These are phyloP conservation scores for Andrena dorsata DNA, from an alignment of 2,888 invertebrate genomes.

Conservation along the genomic window DNA sequence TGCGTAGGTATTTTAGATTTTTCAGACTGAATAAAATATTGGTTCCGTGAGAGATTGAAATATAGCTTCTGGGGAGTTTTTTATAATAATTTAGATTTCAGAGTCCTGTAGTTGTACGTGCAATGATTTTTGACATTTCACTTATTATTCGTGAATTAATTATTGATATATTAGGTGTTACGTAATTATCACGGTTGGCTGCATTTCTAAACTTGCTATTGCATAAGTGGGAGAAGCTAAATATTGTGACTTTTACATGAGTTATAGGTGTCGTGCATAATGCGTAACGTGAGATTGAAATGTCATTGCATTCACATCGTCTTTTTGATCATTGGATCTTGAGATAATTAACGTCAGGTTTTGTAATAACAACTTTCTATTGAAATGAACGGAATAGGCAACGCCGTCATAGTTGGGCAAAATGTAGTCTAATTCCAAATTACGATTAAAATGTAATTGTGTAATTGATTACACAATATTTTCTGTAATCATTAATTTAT, in stretches of 20 bases:
- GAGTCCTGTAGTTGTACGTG: no score
- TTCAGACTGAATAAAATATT: not conserved
- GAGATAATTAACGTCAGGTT: slow-evolving; percentile 1
- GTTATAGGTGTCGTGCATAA: slow-evolving; percentile 1
- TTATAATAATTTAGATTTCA: not conserved
- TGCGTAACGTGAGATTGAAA: no score
- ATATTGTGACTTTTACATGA: not conserved
- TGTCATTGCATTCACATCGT: not conserved
- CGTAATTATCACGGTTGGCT: not conserved
- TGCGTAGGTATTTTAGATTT: not conserved
- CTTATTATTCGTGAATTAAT: not conserved
- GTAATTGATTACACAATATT: no score
- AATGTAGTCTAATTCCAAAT: no score
- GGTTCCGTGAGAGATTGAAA: no score
- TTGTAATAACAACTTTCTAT: not conserved
- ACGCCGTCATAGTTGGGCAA: no score
- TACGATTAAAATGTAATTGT: no score
- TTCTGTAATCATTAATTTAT: no score
- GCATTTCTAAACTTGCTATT: not conserved
- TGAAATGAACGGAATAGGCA: not conserved
- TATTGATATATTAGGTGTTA: not conserved
- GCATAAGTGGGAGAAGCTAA: not conserved
- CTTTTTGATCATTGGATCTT: not conserved
- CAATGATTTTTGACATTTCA: not conserved
- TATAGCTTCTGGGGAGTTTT: no score